Base-by-base conservation (phyloP, 2,797 vertebrate genomes). In the Heteromormyrus szaboi region DNA sequence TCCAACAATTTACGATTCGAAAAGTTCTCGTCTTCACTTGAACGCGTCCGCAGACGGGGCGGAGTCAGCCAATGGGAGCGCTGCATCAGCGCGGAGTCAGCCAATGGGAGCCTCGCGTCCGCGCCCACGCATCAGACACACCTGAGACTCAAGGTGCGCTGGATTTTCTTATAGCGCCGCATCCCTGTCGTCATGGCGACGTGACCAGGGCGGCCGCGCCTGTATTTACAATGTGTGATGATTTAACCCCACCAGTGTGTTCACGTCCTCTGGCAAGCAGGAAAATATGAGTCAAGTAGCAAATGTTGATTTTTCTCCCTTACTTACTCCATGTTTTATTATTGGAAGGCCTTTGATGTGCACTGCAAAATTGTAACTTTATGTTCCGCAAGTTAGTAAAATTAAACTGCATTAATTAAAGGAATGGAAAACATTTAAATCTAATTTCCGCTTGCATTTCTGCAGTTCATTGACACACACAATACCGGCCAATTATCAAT, bases 141-240 rank as follows among this genome's bases (percentile, higher is more conserved):
- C 88, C 90, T 89, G 91, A 86, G 33, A 88, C 87, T 1, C 86
- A 81, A 92, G 93, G 94, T 91, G 93, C 88, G 92, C 92, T 37
- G 59, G n/a, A 56, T 48, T 50, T 4, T 25, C 88, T 89, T 22
- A 41, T 87, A 62, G 8, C 12, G 87, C 89, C 90, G 14, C 87
- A 9, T 51, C 92, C 91, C 90, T 0, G 91, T 93, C 90, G 33
- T 91, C 88, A 85, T 33, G 83, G 88, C 8, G 33, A 93, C 89
- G 4, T 7, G 33, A 17, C 2, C 0, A 76, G 91, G 88, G 90
- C 91, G 90, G 90, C 86, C 88, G 88, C 51, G 89, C 89, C 91
- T 83, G 56, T 89, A 46, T 89, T 88, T 89, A 85, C 89, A 88
- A 25, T 83, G 54, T 41, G 87, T 33, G 85, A 41, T 87, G 88